phyloP scores from a whole-genome alignment of 2,113 vertebrate genomes.

The Holacanthus passer region DNA sequence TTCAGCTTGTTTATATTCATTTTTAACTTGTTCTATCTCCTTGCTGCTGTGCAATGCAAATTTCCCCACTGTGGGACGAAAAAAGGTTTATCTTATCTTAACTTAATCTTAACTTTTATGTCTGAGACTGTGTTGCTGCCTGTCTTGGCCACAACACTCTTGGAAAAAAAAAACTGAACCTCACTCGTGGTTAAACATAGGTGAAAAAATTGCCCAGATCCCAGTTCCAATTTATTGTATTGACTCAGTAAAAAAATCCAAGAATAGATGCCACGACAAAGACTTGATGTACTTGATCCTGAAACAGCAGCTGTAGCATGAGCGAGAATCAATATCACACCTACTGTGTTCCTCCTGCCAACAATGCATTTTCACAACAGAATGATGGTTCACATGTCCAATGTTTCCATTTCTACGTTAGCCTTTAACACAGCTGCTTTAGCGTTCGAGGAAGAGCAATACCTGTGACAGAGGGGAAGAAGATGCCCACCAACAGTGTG shows the following conservation, averaged over 20 bases:
- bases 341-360: not conserved
- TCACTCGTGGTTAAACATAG: no score
- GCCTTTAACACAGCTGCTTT: not conserved
- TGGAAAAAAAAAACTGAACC: no score
- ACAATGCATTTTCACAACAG: not conserved
- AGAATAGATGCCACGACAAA: not conserved
- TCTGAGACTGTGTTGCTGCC: no score
- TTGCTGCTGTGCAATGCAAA: no score
- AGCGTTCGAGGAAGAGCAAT: not conserved
- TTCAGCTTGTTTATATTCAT: no score
- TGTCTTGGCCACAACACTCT: no score
- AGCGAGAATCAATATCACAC: slow-evolving; percentile 6
- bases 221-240: not conserved
- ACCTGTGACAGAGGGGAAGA: slow-evolving; percentile 95
- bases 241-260: not conserved
- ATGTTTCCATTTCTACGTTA: not conserved
- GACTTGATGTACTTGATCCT: not conserved
- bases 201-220: not conserved
- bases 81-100: no score
- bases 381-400: no score
- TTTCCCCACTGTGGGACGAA: no score
- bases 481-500: slow-evolving; percentile 93
- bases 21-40: no score
- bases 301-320: not conserved
- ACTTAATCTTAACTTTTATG: no score